These are phyloP conservation scores for Cyanistes caeruleus DNA, from an alignment of 2,113 vertebrate genomes.

Conservation along the genomic window DNA sequence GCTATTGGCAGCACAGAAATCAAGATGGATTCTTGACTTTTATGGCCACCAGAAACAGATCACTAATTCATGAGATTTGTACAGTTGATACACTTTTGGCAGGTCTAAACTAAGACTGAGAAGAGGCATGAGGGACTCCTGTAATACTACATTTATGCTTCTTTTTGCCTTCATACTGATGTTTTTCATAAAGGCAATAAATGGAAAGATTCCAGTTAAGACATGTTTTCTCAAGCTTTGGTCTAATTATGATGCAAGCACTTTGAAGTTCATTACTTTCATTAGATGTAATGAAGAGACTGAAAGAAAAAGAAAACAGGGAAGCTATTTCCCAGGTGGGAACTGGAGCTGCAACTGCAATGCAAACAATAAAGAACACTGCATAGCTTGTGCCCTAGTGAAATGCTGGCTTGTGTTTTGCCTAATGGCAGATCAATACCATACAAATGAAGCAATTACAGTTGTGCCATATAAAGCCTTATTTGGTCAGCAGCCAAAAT, in stretches of 20 bases:
- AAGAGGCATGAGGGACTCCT: not conserved
- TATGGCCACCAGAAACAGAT: not conserved
- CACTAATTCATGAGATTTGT: not conserved
- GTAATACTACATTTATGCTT: not conserved
- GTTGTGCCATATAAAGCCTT: constrained; percentile 50
- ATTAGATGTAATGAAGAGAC: constrained; percentile 1
- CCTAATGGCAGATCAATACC: constrained; percentile 58
- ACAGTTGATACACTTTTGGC: not conserved
- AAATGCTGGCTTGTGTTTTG: constrained; percentile 37
- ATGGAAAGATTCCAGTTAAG: not conserved
- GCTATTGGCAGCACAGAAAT: not conserved
- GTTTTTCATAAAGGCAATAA: not conserved
- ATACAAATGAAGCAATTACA: constrained; percentile 64
- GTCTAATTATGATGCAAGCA: not conserved
- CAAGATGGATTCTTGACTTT: not conserved
- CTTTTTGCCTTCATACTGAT: not conserved
- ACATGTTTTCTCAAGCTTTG: not conserved
- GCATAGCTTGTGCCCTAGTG: not conserved
- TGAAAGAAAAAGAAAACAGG: not conserved
- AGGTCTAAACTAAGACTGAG: not conserved
- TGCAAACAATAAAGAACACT: not conserved
- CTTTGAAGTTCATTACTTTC: constrained; percentile 30
- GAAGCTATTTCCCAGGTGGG: not conserved
- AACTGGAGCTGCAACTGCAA: not conserved
- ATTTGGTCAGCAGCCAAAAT: constrained; percentile 61